Evolutionary conservation across 2,888 invertebrate species (phyloP).

Genomic region (Napeogenes sylphis): DNA sequence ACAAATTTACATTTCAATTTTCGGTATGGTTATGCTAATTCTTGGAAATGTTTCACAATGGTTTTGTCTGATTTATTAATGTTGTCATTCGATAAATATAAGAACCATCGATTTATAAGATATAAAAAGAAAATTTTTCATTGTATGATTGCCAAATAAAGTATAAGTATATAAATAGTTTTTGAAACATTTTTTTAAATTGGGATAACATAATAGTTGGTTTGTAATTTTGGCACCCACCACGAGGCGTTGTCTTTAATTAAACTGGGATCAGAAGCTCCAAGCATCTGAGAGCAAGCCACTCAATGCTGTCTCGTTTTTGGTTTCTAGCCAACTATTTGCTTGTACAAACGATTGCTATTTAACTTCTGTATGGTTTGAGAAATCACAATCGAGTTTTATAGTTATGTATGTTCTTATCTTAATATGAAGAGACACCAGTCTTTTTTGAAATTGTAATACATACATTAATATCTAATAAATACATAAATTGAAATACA

Average conservation of each 20-base stretch:
- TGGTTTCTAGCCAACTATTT: conserved; percentile 64
- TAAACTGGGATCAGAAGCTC: conserved; percentile 65
- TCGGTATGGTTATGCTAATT: conserved; percentile 31
- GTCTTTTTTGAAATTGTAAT: too few species aligned
- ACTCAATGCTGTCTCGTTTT: conserved; percentile 47
- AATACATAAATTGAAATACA: too few species aligned
- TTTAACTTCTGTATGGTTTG: conserved; percentile 23
- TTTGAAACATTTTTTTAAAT: not conserved
- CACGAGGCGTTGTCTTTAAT: conserved; percentile 54
- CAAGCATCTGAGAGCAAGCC: conserved; percentile 33
- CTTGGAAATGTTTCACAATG: conserved; percentile 25
- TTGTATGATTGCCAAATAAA: not conserved
- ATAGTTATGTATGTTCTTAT: not conserved
- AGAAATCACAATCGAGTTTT: not conserved
- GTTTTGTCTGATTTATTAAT: conserved; percentile 21
- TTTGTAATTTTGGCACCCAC: conserved; percentile 41
- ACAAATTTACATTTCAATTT: conserved; percentile 35
- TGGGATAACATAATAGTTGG: conserved; percentile 13
- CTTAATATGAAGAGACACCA: not conserved
- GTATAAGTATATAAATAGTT: not conserved
- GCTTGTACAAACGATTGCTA: conserved; percentile 57
- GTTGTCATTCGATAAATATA: conserved; percentile 2
- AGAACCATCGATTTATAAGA: too few species aligned
- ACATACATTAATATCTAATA: too few species aligned
- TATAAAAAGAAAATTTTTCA: too few species aligned